Percentiles rank a stretch among this genome's conserved stretches.
Evolutionary conservation across 2,888 invertebrate species (phyloP).

Genomic region (Ennomos quercinarius): DNA sequence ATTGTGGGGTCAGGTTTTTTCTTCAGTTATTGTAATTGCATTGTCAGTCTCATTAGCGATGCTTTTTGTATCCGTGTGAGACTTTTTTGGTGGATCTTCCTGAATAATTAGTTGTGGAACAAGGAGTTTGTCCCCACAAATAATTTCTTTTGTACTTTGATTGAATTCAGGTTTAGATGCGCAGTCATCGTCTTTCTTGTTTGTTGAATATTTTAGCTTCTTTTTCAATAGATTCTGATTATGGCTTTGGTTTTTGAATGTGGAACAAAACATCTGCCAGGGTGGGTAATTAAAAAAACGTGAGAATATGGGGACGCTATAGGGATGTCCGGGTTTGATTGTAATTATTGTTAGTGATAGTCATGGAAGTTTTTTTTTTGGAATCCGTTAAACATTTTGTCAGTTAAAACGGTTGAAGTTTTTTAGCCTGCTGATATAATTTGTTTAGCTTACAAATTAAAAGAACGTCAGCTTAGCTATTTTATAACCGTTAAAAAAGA

Average conservation of each 20-base stretch:
- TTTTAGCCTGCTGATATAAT: conserved; percentile 10
- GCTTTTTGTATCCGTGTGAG: conserved; percentile 70
- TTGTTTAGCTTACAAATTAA: no score
- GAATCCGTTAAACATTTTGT: conserved; percentile 41
- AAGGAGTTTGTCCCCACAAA: conserved; percentile 74
- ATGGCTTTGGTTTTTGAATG: conserved; percentile 64
- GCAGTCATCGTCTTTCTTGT: conserved; percentile 77
- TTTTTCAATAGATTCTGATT: conserved; percentile 66
- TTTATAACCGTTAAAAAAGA: no score
- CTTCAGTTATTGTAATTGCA: conserved; percentile 60
- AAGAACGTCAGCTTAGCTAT: no score
- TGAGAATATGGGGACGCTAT: conserved; percentile 72
- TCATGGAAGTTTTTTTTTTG: conserved; percentile 44
- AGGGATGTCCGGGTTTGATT: conserved; percentile 58
- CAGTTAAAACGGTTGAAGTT: conserved; percentile 41
- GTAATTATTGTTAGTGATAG: conserved; percentile 48
- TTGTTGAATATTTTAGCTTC: conserved; percentile 72
- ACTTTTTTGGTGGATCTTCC: conserved; percentile 54
- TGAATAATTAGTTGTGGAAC: conserved; percentile 80
- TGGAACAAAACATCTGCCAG: conserved; percentile 74
- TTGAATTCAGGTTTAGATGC: conserved; percentile 82
- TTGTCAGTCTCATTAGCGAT: conserved; percentile 76
- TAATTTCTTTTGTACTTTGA: conserved; percentile 77
- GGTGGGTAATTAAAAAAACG: conserved; percentile 79
- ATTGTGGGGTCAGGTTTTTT: conserved; percentile 77